Evolutionary conservation across 2,888 invertebrate species (phyloP).

Genomic region (Synanthedon vespiformis): DNA sequence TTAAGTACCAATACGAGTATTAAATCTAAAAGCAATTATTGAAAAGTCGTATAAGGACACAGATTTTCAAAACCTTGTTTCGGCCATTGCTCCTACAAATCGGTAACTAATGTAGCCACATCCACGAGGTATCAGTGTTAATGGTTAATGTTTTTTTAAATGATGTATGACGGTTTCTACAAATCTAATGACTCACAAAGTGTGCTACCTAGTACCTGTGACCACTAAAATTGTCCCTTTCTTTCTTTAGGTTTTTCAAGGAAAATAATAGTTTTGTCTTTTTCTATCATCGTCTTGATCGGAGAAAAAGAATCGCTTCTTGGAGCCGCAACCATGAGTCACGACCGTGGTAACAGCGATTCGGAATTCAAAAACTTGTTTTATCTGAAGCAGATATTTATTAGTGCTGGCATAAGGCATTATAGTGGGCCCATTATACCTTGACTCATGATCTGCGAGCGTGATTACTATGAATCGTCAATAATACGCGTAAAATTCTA

Average conservation of each 20-base stretch:
- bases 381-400: conserved; percentile 27
- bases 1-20: too few species aligned
- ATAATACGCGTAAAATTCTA: conserved; percentile 10
- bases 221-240: not conserved
- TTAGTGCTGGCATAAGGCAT: conserved; percentile 15
- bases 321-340: conserved; percentile 30
- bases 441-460: conserved; percentile 30
- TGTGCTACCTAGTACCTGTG: too few species aligned
- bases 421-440: conserved; percentile 8
- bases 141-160: conserved; percentile 24
- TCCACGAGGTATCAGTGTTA: conserved; percentile 11
- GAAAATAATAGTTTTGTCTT: conserved; percentile 14
- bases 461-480: conserved; percentile 23
- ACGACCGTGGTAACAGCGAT: conserved; percentile 39
- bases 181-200: conserved; percentile 19
- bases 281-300: conserved; percentile 12
- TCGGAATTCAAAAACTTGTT: conserved; percentile 33
- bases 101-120: not conserved
- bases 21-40: too few species aligned
- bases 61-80: not conserved
- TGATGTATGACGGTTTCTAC: conserved; percentile 15
- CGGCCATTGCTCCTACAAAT: not conserved
- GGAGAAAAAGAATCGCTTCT: conserved; percentile 15
- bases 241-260: conserved; percentile 2
- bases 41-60: too few species aligned